phyloP scores from a whole-genome alignment of 1,140 invertebrate genomes.

The Octopus bimaculoides region DNA sequence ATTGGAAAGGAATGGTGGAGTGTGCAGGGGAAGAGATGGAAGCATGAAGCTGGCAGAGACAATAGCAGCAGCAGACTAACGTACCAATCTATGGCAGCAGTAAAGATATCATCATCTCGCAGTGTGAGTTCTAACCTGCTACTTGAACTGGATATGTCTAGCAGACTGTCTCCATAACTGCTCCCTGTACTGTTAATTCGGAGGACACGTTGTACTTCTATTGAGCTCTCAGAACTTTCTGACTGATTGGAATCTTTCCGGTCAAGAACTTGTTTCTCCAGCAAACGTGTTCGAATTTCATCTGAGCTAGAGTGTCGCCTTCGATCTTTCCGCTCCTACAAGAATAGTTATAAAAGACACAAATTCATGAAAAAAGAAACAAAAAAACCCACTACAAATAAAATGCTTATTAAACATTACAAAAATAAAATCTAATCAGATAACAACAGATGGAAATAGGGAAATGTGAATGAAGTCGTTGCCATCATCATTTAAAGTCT shows the following conservation, averaged over 20 bases:
- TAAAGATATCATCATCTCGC: conserved; percentile 41
- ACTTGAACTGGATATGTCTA: not conserved
- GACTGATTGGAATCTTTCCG: conserved; percentile 52
- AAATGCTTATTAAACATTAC: no score
- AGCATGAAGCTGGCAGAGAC: not conserved
- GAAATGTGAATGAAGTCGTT: no score
- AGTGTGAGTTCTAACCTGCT: conserved; percentile 25
- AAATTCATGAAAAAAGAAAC: no score
- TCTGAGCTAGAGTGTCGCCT: conserved; percentile 49
- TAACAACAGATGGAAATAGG: no score
- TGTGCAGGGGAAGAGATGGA: not conserved
- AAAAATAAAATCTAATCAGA: no score
- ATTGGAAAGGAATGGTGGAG: not conserved
- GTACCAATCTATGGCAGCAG: conserved; percentile 41
- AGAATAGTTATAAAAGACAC: no score
- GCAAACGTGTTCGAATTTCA: conserved; percentile 43
- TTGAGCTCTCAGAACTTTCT: conserved; percentile 46
- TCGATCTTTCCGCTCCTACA: conserved; percentile 37
- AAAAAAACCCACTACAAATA: no score
- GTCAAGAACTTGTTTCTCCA: conserved; percentile 45
- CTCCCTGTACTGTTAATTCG: conserved; percentile 20
- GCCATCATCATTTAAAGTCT: no score
- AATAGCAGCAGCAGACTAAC: not conserved
- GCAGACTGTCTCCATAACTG: conserved; percentile 19
- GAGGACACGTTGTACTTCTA: conserved; percentile 38